Evolutionary conservation across 2,888 invertebrate species (phyloP).

Genomic region (Pharmacophagus antenor): DNA sequence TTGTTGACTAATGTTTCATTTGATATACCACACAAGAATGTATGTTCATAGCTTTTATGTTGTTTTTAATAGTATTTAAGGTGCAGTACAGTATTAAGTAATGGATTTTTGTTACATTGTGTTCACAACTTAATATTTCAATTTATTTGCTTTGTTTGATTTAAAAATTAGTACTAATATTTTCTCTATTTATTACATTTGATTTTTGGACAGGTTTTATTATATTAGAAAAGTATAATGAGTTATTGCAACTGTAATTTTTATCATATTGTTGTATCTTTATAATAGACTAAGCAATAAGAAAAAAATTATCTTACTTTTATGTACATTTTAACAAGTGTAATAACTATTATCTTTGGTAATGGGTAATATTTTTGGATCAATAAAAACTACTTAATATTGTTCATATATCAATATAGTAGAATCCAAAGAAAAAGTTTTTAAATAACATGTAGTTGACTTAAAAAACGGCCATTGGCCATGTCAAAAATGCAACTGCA

Average conservation of each 20-base stretch:
- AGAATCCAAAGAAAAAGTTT: background rate
- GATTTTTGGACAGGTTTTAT: too few species aligned
- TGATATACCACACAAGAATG: slow-evolving; percentile 38
- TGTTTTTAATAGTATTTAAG: slow-evolving; percentile 36
- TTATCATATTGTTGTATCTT: too few species aligned
- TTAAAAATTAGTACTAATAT: background rate
- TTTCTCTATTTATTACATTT: background rate
- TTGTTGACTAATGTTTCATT: slow-evolving; percentile 22
- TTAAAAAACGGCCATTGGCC: slow-evolving; percentile 61
- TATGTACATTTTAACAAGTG: too few species aligned
- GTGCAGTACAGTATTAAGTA: too few species aligned
- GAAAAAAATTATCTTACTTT: too few species aligned
- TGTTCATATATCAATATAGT: slow-evolving; percentile 2
- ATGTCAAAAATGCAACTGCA: slow-evolving; percentile 85
- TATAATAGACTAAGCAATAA: too few species aligned
- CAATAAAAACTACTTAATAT: background rate
- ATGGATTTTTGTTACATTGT: too few species aligned
- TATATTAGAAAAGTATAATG: too few species aligned
- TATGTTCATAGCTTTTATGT: slow-evolving; percentile 72
- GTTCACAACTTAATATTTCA: too few species aligned
- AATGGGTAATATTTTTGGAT: background rate
- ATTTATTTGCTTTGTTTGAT: too few species aligned
- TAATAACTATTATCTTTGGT: background rate
- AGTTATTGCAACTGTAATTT: too few species aligned
- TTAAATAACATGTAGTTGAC: slow-evolving; percentile 6